Conservation (phyloP, 2,888 invertebrate species). For the Bombyx huttoni region DNA sequence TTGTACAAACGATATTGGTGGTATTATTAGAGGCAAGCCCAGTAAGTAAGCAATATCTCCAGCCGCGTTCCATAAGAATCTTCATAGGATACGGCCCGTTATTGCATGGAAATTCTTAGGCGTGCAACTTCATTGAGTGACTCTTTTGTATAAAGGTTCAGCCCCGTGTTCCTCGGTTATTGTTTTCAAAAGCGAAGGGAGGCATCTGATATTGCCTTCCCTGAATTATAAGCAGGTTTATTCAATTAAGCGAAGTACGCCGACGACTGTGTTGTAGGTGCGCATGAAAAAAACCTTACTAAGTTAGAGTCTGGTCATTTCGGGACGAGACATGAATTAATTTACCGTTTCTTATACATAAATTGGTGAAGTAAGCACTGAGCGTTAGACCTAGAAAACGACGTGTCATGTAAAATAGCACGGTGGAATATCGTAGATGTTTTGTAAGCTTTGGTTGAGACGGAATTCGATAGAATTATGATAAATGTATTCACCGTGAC, state of each 20-base stretch:
- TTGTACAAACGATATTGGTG: slow-evolving; percentile 58
- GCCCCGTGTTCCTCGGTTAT: slow-evolving; percentile 60
- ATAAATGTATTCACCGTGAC: slow-evolving; percentile 47
- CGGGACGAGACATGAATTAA: slow-evolving; percentile 5
- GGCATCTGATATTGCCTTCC: slow-evolving; percentile 54
- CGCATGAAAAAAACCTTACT: slow-evolving; percentile 18
- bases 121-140: slow-evolving; percentile 67
- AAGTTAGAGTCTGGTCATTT: slow-evolving; percentile 16
- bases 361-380: background rate
- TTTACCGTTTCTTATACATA: slow-evolving; percentile 1
- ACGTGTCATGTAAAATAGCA: background rate
- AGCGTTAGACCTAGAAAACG: background rate
- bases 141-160: slow-evolving; percentile 64
- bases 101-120: slow-evolving; percentile 70
- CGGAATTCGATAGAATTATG: slow-evolving; percentile 38
- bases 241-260: slow-evolving; percentile 44
- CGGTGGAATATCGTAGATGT: background rate
- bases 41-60: slow-evolving; percentile 69
- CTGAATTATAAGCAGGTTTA: slow-evolving; percentile 53
- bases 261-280: slow-evolving; percentile 21
- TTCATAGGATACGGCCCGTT: slow-evolving; percentile 46
- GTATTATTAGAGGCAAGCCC: slow-evolving; percentile 65
- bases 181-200: slow-evolving; percentile 60
- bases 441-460: slow-evolving; percentile 8
- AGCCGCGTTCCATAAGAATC: slow-evolving; percentile 47